Conservation (phyloP, 2,113 vertebrate species). For the Seriola dumerili region DNA sequence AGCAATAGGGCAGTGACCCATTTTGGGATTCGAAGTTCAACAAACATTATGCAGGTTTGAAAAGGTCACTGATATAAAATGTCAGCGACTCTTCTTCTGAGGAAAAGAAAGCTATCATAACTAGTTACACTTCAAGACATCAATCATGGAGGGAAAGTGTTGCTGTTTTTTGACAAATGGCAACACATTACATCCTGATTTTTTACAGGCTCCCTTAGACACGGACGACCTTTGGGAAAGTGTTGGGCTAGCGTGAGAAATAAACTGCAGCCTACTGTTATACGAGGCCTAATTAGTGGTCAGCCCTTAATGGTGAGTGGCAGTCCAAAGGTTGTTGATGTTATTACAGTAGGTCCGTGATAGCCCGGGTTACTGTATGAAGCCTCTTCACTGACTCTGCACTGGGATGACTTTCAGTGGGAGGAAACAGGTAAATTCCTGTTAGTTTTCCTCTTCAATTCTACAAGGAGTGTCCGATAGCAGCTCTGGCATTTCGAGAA, state of each 20-base stretch:
- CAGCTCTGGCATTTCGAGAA: conserved; percentile 60
- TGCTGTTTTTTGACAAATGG: conserved; percentile 51
- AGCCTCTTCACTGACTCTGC: conserved; percentile 50
- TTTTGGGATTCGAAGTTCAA: conserved; percentile 61
- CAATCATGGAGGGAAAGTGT: conserved; percentile 10
- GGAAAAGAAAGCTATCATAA: conserved; percentile 20
- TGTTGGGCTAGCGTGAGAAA: conserved; percentile 69
- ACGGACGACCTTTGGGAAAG: conserved; percentile 40
- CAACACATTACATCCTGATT: conserved; percentile 28
- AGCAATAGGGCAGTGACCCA: conserved; percentile 50
- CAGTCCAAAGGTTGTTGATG: conserved; percentile 63
- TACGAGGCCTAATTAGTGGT: conserved; percentile 73
- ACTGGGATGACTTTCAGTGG: conserved; percentile 43
- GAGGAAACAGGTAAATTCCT: conserved; percentile 73
- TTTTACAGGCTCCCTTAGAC: conserved; percentile 60
- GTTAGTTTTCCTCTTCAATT: conserved; percentile 66
- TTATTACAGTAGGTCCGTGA: conserved; percentile 57
- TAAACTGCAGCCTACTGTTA: conserved; percentile 70
- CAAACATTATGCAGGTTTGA: conserved; percentile 41
- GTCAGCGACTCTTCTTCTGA: conserved; percentile 16
- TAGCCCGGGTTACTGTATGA: conserved; percentile 33
- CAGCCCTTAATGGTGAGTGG: conserved; percentile 71
- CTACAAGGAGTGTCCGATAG: conserved; percentile 60
- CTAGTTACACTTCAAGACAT: conserved; percentile 18
- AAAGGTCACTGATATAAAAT: conserved; percentile 50